These are phyloP conservation scores for Galago senegalensis DNA, from an alignment of 2,797 vertebrate species.

Conservation along the genomic window DNA sequence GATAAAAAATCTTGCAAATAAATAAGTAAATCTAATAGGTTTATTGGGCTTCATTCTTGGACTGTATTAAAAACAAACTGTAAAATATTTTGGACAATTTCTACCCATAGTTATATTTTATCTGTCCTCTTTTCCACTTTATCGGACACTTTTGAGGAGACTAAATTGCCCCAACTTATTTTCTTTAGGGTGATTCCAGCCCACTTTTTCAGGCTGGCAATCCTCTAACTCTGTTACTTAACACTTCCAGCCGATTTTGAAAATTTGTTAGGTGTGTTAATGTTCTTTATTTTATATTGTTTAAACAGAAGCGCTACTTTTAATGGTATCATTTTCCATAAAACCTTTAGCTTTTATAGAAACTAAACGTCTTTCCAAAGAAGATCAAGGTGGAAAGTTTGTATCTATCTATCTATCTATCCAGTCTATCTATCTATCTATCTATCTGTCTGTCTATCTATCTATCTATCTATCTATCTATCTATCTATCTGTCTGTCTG, in stretches of 20 bases:
- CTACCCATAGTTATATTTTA: background rate
- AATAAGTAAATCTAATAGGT: background rate
- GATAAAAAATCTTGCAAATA: background rate
- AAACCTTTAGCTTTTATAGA: background rate
- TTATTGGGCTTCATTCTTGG: background rate
- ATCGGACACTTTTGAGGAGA: background rate
- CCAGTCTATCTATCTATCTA: no score
- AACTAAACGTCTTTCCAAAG: no score
- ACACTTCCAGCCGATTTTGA: background rate
- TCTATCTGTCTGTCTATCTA: no score
- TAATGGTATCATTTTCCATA: background rate
- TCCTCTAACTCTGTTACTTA: background rate
- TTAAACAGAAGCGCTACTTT: background rate
- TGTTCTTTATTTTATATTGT: background rate
- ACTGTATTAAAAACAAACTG: background rate
- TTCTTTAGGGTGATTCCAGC: background rate
- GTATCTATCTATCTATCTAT: no score
- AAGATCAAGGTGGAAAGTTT: background rate
- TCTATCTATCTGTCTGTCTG: no score
- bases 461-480: no score
- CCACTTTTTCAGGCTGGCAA: background rate
- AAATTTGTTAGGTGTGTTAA: background rate
- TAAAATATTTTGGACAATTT: background rate
- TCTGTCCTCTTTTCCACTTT: background rate
- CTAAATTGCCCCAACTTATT: background rate